Evolutionary conservation across 1,140 invertebrate genomes (phyloP).

Genomic region (Gonioctena quinquepunctata): DNA sequence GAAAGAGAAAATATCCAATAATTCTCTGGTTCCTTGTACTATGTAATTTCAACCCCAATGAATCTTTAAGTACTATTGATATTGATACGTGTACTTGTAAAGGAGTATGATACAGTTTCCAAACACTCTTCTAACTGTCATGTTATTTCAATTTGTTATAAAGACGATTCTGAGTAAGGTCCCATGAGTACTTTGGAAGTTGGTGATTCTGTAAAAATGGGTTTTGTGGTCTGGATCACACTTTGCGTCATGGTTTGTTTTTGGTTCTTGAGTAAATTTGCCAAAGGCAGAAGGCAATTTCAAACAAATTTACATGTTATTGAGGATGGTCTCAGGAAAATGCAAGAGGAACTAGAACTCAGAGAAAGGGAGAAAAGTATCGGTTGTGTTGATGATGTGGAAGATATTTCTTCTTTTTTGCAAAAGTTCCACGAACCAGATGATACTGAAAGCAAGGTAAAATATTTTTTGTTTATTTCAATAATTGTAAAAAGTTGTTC

Average conservation of each 20-base stretch:
- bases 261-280: conserved; percentile 39
- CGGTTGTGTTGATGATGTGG: conserved; percentile 32
- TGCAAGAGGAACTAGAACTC: conserved; percentile 40
- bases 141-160: too few species aligned
- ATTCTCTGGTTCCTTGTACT: neutral
- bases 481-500: too few species aligned
- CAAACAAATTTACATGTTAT: conserved; percentile 38
- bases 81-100: neutral
- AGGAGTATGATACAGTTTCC: too few species aligned
- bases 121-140: too few species aligned
- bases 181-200: too few species aligned
- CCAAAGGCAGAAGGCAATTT: conserved; percentile 35
- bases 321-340: conserved; percentile 36
- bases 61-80: neutral
- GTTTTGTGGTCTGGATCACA: conserved; percentile 34
- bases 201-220: conserved; percentile 28
- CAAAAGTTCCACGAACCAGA: neutral
- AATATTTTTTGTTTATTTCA: too few species aligned
- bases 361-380: conserved; percentile 37
- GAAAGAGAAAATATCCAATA: too few species aligned
- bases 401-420: conserved; percentile 26
- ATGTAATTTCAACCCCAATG: neutral
- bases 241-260: conserved; percentile 33
- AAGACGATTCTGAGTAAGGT: too few species aligned
- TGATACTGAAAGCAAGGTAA: too few species aligned